Percentiles rank a stretch among this genome's conserved stretches.
These are phyloP conservation scores for Plutella xylostella DNA, from an alignment of 2,888 invertebrate species.

Conservation along the genomic window DNA sequence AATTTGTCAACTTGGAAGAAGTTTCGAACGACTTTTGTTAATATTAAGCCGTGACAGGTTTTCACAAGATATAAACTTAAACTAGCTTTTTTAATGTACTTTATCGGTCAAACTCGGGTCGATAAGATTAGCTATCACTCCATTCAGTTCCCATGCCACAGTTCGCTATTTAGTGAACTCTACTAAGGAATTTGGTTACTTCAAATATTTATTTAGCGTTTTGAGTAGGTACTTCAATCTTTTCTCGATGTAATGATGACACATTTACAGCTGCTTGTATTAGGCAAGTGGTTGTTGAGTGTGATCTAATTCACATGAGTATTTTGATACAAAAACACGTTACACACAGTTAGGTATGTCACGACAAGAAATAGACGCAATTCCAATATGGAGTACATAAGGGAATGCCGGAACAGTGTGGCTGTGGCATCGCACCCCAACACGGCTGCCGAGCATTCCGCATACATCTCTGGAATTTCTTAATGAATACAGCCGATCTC, in stretches of 20 bases:
- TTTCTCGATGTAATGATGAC: neutral
- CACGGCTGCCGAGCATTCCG: neutral
- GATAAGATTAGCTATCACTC: conserved; percentile 19
- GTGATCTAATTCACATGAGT: too few relatives aligned
- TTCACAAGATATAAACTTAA: too few relatives aligned
- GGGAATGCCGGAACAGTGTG: too few relatives aligned
- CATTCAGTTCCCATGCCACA: neutral
- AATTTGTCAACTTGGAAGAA: too few relatives aligned
- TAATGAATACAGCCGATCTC: conserved; percentile 40
- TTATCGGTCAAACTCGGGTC: conserved; percentile 23
- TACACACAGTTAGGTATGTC: too few relatives aligned
- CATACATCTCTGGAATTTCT: conserved; percentile 30
- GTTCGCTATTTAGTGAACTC: neutral
- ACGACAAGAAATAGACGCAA: too few relatives aligned
- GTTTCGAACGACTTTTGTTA: too few relatives aligned
- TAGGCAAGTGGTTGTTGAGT: too few relatives aligned
- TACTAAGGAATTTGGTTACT: neutral
- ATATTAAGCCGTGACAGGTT: too few relatives aligned
- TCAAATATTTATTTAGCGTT: conserved; percentile 1
- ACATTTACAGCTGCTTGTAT: neutral
- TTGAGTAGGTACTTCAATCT: neutral
- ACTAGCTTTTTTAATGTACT: neutral
- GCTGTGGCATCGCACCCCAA: too few relatives aligned
- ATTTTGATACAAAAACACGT: too few relatives aligned
- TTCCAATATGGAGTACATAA: too few relatives aligned